Evolutionary conservation across 2,797 vertebrate genomes (phyloP).

Genomic region (Alosa sapidissima): DNA sequence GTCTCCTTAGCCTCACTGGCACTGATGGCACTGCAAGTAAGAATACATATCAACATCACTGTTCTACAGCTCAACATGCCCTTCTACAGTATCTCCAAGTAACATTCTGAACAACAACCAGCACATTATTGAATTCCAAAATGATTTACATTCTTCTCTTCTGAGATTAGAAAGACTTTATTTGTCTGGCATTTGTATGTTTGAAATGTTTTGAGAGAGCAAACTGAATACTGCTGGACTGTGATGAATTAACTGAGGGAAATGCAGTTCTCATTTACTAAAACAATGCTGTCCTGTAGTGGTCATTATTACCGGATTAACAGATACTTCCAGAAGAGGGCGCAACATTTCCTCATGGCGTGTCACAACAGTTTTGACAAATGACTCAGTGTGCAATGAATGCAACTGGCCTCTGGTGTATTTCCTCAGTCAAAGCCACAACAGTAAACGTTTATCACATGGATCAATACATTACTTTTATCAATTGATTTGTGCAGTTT

Average conservation of each 20-base stretch:
- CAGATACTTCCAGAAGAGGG: background rate
- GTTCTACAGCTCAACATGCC: background rate
- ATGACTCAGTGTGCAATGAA: background rate
- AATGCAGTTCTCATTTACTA: background rate
- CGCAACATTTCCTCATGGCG: background rate
- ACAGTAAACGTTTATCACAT: background rate
- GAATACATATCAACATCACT: background rate
- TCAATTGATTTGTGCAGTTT: background rate
- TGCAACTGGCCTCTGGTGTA: background rate
- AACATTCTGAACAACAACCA: background rate
- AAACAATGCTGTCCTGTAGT: background rate
- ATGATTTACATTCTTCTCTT: too few relatives aligned
- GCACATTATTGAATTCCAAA: too few relatives aligned
- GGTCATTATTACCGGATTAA: background rate
- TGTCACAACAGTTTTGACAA: constrained; percentile 10
- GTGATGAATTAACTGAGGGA: background rate
- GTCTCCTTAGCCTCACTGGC: constrained; percentile 55
- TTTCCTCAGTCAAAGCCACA: background rate
- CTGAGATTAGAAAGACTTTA: too few relatives aligned
- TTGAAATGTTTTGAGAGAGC: background rate
- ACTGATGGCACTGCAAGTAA: constrained; percentile 53
- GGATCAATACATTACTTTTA: background rate
- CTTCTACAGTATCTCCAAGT: background rate
- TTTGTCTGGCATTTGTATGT: background rate
- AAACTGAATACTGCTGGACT: background rate